A percentile compares a stretch with the other conserved stretches of the same genome.
These are phyloP conservation scores for Epistrophella euchroma DNA, from an alignment of 2,888 invertebrate species.

Conservation along the genomic window DNA sequence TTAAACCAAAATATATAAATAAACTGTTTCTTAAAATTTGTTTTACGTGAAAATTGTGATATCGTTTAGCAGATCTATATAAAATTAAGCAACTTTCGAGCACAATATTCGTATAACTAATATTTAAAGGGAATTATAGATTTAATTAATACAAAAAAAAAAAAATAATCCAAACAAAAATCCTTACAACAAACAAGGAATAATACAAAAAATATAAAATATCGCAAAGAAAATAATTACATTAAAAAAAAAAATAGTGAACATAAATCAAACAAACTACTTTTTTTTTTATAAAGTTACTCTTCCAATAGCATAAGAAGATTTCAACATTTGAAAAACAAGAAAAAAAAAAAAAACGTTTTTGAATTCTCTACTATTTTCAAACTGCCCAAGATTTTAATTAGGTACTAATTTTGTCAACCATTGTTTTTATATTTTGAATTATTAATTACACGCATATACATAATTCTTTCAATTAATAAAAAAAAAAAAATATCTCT, in stretches of 20 bases:
- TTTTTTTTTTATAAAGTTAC: slow-evolving; percentile 36
- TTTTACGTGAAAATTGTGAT: slow-evolving; percentile 48
- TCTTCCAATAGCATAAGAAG: slow-evolving; percentile 48
- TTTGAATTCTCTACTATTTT: slow-evolving; percentile 15
- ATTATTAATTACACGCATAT: slow-evolving; percentile 60
- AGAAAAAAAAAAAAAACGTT: neutral
- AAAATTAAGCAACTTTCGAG: slow-evolving; percentile 74
- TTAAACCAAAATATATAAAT: neutral
- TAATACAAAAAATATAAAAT: slow-evolving; percentile 30
- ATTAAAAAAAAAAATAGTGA: slow-evolving; percentile 34
- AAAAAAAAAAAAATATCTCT: slow-evolving; percentile 24
- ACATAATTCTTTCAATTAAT: slow-evolving; percentile 33
- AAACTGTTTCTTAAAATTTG: neutral
- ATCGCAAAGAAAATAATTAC: slow-evolving; percentile 49
- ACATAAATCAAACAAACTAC: slow-evolving; percentile 51
- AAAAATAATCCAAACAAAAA: slow-evolving; percentile 21
- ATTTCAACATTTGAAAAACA: slow-evolving; percentile 19
- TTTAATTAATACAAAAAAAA: slow-evolving; percentile 26
- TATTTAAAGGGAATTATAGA: slow-evolving; percentile 29
- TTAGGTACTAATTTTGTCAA: slow-evolving; percentile 11
- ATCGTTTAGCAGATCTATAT: slow-evolving; percentile 63
- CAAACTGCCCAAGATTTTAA: slow-evolving; percentile 6
- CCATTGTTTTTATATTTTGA: neutral
- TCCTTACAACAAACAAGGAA: slow-evolving; percentile 38
- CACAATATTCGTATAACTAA: slow-evolving; percentile 69